Evolutionary conservation across 1,140 invertebrate species (phyloP).

Genomic region (Orchesella cincta): DNA sequence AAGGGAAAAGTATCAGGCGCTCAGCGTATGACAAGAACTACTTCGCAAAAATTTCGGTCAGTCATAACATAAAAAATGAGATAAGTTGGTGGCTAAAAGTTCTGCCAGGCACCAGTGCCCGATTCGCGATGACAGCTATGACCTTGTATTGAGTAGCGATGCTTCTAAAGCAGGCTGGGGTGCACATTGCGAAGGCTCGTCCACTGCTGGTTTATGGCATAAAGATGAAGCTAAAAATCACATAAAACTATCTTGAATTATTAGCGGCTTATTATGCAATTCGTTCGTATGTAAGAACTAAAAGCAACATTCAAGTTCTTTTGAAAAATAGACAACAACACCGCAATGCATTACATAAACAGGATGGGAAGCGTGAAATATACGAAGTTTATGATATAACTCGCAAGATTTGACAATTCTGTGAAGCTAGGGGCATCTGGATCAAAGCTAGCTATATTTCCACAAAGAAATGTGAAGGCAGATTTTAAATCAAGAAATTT

Average conservation of each 20-base stretch:
- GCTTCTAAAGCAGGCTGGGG: constrained; percentile 33
- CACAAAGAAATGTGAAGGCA: not conserved
- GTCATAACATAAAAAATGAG: not conserved
- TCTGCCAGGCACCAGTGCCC: not conserved
- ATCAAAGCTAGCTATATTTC: not conserved
- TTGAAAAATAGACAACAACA: constrained; percentile 19
- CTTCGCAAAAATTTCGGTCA: not conserved
- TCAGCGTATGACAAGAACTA: not conserved
- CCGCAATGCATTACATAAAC: constrained; percentile 37
- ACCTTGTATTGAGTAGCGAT: constrained; percentile 23
- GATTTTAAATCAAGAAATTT: not conserved
- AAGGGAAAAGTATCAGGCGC: not conserved
- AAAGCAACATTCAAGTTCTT: not conserved
- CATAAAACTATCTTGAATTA: constrained; percentile 16
- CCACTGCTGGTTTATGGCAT: not conserved
- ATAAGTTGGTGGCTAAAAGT: constrained; percentile 29
- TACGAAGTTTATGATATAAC: constrained; percentile 5
- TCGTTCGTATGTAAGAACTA: not conserved
- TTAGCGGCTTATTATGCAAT: constrained; percentile 7
- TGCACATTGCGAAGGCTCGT: not conserved
- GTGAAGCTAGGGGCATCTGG: not conserved
- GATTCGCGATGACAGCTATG: constrained; percentile 2
- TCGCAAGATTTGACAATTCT: constrained; percentile 7
- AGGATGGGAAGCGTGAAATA: not conserved
- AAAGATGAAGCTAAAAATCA: not conserved